These are phyloP conservation scores for Heterohyrax brucei DNA, from an alignment of 2,797 vertebrate genomes.

Conservation along the genomic window DNA sequence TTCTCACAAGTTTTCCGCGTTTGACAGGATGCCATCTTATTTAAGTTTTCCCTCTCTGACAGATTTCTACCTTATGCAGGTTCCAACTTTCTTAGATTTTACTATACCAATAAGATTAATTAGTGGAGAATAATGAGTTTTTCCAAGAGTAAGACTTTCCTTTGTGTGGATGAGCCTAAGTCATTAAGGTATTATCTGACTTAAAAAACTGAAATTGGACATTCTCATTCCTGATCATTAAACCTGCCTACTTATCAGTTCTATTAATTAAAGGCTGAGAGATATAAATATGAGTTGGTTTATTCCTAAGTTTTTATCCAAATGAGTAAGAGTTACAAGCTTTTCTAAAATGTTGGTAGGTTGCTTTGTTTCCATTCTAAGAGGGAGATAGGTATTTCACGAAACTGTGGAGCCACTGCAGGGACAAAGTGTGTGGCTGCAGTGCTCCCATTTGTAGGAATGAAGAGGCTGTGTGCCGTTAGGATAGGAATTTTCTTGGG, in stretches of 20 bases:
- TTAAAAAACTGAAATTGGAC: conserved; percentile 47
- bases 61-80: background rate
- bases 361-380: background rate
- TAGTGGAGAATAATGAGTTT: background rate
- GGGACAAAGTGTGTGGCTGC: background rate
- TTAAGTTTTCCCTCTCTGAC: background rate
- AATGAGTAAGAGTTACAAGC: background rate
- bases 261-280: conserved; percentile 8
- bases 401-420: background rate
- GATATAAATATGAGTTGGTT: background rate
- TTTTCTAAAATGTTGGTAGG: background rate
- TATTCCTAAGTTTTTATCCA: background rate
- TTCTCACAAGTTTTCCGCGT: background rate
- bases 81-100: background rate
- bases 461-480: background rate
- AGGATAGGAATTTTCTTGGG: background rate
- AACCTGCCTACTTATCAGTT: background rate
- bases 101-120: background rate
- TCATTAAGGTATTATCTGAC: background rate
- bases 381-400: background rate
- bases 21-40: background rate
- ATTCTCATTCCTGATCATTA: conserved; percentile 19
- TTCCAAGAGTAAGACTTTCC: background rate
- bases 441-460: background rate
- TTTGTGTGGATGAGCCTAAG: background rate